phyloP scores from a whole-genome alignment of 2,888 invertebrate species.

The Meganola albula region DNA sequence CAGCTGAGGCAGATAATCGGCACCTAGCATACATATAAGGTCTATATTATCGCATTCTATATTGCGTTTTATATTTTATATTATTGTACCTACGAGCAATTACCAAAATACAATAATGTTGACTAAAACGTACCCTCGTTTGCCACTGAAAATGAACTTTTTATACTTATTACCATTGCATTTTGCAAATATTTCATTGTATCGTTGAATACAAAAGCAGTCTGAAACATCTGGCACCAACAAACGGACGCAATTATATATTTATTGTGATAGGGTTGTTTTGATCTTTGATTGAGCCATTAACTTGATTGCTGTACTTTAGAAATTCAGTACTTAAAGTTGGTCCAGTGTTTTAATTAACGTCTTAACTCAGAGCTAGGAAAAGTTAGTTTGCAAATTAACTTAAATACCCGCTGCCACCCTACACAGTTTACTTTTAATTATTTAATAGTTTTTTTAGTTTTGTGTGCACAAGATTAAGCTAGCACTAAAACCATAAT shows the following conservation, averaged over 20 bases:
- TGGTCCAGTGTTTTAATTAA: conserved; percentile 73
- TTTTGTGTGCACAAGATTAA: conserved; percentile 24
- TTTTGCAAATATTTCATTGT: not conserved
- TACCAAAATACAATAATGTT: too few species aligned
- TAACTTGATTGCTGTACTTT: conserved; percentile 72
- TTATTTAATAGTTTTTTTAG: conserved; percentile 41
- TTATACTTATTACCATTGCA: not conserved
- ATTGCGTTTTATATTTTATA: too few species aligned
- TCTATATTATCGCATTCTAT: too few species aligned
- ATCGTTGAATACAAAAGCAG: conserved; percentile 26
- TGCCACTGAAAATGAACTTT: too few species aligned
- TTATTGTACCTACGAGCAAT: too few species aligned
- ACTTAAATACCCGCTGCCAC: conserved; percentile 64
- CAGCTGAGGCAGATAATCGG: too few species aligned
- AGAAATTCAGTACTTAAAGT: conserved; percentile 73
- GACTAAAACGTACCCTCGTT: too few species aligned
- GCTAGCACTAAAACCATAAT: too few species aligned
- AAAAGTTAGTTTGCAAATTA: conserved; percentile 72
- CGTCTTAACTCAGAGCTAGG: conserved; percentile 65
- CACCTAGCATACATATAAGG: too few species aligned
- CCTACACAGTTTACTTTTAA: conserved; percentile 48
- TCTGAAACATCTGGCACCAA: conserved; percentile 35
- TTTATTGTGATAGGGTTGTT: conserved; percentile 65
- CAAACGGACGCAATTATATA: conserved; percentile 49
- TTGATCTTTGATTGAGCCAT: conserved; percentile 72